Percentiles rank a stretch among this genome's conserved stretches.
These are phyloP conservation scores for Gorsachius goisagi DNA, from an alignment of 2,113 vertebrate genomes.

Conservation along the genomic window DNA sequence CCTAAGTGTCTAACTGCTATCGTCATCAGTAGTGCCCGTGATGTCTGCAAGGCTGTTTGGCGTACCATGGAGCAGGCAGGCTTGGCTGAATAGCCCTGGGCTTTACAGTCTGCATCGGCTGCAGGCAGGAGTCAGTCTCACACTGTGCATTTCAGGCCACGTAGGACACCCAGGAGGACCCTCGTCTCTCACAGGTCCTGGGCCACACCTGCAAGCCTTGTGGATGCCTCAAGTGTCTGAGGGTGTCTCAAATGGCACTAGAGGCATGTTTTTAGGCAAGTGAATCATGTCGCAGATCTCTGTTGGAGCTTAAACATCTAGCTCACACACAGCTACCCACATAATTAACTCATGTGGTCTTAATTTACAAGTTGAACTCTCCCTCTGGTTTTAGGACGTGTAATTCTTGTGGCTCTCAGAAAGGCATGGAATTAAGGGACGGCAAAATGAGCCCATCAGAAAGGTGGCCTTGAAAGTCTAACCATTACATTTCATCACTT, in stretches of 20 bases:
- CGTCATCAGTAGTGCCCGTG: neutral
- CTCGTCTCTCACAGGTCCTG: neutral
- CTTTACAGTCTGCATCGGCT: neutral
- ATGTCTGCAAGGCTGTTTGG: neutral
- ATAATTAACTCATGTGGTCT: fast-evolving
- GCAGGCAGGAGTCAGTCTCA: neutral
- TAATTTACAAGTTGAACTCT: neutral
- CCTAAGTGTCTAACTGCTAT: neutral
- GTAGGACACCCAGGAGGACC: neutral
- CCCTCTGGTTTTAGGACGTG: neutral
- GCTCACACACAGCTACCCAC: neutral
- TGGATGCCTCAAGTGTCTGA: neutral
- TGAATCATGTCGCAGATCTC: neutral
- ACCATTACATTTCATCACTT: neutral
- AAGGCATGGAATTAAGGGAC: neutral
- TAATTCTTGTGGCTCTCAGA: neutral
- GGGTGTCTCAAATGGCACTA: neutral
- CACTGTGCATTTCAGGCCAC: neutral
- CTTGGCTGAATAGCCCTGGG: neutral
- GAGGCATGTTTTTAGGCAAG: neutral
- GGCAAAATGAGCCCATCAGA: neutral
- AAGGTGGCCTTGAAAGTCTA: neutral
- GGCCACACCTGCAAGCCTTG: neutral
- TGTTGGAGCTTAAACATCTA: neutral
- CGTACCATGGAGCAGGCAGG: fast-evolving